phyloP scores from a whole-genome alignment of 2,113 vertebrate species.

The Trichomycterus rosablanca region DNA sequence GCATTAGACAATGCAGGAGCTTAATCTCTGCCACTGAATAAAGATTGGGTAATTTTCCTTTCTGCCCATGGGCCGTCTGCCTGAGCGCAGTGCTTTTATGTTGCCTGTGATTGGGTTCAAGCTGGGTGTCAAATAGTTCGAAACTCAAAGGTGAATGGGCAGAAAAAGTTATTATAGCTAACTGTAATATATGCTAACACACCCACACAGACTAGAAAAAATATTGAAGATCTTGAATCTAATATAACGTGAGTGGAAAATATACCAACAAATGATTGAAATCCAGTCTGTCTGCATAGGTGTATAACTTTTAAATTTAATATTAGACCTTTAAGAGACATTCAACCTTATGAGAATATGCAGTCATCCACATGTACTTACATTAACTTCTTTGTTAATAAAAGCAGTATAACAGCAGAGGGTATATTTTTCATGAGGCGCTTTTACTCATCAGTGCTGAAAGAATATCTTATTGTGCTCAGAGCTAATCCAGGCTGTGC shows the following conservation, averaged over 20 bases:
- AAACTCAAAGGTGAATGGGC: conserved; percentile 30
- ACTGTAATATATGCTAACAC: neutral
- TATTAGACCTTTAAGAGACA: conserved; percentile 3
- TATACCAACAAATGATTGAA: too few relatives aligned
- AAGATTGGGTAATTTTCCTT: conserved; percentile 32
- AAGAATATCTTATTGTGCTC: conserved; percentile 22
- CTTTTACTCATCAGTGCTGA: too few relatives aligned
- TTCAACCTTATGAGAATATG: conserved; percentile 16
- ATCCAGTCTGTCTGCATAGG: too few relatives aligned
- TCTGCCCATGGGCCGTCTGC: conserved; percentile 3
- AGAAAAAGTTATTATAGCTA: conserved; percentile 14
- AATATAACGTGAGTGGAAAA: neutral
- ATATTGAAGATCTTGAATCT: neutral
- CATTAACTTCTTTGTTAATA: conserved; percentile 8
- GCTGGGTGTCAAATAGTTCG: conserved; percentile 25
- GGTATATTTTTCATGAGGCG: conserved; percentile 7
- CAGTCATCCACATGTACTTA: conserved; percentile 18
- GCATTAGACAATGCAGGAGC: conserved; percentile 21
- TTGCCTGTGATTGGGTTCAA: conserved; percentile 33
- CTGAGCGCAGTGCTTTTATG: conserved; percentile 28
- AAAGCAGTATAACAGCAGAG: conserved; percentile 9
- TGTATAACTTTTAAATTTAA: conserved; percentile 5
- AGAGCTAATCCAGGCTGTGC: conserved; percentile 14
- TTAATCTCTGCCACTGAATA: conserved; percentile 38
- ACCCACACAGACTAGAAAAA: neutral